phyloP scores from a whole-genome alignment of 2,797 vertebrate genomes.

The Ptychadena robeensis region DNA sequence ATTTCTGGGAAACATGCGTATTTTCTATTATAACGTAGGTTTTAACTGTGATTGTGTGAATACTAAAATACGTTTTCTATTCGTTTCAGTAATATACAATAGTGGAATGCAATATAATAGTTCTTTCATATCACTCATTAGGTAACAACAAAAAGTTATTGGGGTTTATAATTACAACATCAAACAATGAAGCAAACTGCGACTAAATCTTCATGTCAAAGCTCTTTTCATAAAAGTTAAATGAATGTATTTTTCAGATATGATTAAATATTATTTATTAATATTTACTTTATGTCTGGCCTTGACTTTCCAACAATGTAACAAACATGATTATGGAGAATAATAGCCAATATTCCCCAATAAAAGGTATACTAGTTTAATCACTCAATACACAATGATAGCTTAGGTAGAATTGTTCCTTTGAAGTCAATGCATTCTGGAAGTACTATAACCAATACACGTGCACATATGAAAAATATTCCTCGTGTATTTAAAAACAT shows the following conservation, averaged over 20 bases:
- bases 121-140: conserved; percentile 11
- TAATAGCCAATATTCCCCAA: conserved; percentile 36
- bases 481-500: neutral
- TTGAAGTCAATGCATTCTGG: neutral
- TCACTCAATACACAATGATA: conserved; percentile 7
- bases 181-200: conserved; percentile 3
- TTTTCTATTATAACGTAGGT: neutral
- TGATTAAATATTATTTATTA: conserved; percentile 20
- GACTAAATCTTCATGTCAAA: conserved; percentile 25
- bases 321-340: conserved; percentile 35
- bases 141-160: conserved; percentile 20
- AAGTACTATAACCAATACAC: neutral
- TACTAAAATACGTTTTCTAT: conserved; percentile 5
- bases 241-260: conserved; percentile 5
- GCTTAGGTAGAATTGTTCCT: conserved; percentile 5
- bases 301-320: conserved; percentile 33
- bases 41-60: neutral
- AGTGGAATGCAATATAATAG: neutral
- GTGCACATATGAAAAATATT: neutral
- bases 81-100: neutral
- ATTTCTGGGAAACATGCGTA: neutral
- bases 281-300: conserved; percentile 14
- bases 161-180: conserved; percentile 23
- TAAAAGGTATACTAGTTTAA: conserved; percentile 15
- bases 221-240: conserved; percentile 14